Evolutionary conservation across 2,113 vertebrate genomes (phyloP).

Genomic region (Eulacestoma nigropectus): DNA sequence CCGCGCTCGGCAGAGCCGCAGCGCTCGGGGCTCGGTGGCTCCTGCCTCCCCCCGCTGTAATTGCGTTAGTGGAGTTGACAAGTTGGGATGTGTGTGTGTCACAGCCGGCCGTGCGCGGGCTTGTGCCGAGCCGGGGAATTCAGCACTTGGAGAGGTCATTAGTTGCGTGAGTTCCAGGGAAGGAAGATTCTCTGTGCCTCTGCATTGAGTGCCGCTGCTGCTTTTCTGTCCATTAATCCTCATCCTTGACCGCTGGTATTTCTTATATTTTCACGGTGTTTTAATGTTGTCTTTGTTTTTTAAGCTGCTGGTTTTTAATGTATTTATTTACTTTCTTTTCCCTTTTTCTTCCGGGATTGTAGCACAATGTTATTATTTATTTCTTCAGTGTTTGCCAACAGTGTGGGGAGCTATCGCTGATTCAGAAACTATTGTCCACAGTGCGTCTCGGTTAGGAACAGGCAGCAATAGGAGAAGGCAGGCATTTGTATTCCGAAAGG

Average conservation of each 20-base stretch:
- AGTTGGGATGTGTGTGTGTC: conserved; percentile 40
- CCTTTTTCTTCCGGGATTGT: background rate
- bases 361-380: background rate
- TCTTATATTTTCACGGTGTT: conserved; percentile 9
- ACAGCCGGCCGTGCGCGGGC: background rate
- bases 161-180: conserved; percentile 67
- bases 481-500: conserved; percentile 72
- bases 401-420: conserved; percentile 32
- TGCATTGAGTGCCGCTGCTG: conserved; percentile 58
- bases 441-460: conserved; percentile 34
- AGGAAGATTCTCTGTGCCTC: conserved; percentile 38
- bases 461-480: conserved; percentile 33
- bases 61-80: conserved; percentile 60
- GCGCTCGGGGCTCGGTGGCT: conserved; percentile 1
- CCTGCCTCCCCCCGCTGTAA: background rate
- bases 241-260: conserved; percentile 44
- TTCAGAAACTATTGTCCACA: conserved; percentile 61
- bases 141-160: conserved; percentile 72
- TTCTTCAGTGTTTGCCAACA: conserved; percentile 35
- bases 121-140: conserved; percentile 28
- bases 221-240: conserved; percentile 23
- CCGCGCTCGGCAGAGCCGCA: conserved; percentile 53
- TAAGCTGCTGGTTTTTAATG: background rate
- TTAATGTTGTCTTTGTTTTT: conserved; percentile 37
- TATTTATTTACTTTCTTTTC: background rate